A percentile compares a stretch with the other conserved stretches of the same genome.
These are phyloP conservation scores for Gavialis gangeticus DNA, from an alignment of 2,113 vertebrate genomes.

Conservation along the genomic window DNA sequence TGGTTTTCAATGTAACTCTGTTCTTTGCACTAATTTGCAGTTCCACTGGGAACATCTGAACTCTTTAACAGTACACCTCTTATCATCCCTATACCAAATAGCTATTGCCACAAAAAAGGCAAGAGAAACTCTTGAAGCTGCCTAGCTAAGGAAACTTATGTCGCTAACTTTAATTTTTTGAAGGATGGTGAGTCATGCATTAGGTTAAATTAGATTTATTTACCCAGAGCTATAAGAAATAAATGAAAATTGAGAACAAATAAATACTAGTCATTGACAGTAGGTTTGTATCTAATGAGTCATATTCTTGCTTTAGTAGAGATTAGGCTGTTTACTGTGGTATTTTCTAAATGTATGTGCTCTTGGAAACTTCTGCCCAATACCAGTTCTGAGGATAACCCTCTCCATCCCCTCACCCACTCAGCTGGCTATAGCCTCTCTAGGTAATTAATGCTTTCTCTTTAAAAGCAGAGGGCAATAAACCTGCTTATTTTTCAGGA, in stretches of 20 bases:
- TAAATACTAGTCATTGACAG: not conserved
- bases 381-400: not conserved
- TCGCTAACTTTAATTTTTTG: conserved; percentile 26
- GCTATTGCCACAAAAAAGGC: conserved; percentile 44
- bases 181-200: conserved; percentile 33
- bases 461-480: not conserved
- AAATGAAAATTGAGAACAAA: conserved; percentile 37
- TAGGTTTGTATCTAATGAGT: conserved; percentile 13
- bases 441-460: not conserved
- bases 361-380: not conserved
- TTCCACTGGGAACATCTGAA: conserved; percentile 47
- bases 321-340: not conserved
- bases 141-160: conserved; percentile 24
- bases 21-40: conserved; percentile 29
- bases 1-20: conserved; percentile 19
- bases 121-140: not conserved
- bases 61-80: conserved; percentile 29
- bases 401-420: not conserved
- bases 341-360: not conserved
- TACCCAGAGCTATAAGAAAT: conserved; percentile 16
- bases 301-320: not conserved
- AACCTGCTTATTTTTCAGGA: not conserved
- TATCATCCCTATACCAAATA: conserved; percentile 57
- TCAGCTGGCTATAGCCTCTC: not conserved
- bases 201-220: not conserved